These are phyloP conservation scores for Nasonia vitripennis DNA, from an alignment of 1,140 invertebrate species.

Conservation along the genomic window DNA sequence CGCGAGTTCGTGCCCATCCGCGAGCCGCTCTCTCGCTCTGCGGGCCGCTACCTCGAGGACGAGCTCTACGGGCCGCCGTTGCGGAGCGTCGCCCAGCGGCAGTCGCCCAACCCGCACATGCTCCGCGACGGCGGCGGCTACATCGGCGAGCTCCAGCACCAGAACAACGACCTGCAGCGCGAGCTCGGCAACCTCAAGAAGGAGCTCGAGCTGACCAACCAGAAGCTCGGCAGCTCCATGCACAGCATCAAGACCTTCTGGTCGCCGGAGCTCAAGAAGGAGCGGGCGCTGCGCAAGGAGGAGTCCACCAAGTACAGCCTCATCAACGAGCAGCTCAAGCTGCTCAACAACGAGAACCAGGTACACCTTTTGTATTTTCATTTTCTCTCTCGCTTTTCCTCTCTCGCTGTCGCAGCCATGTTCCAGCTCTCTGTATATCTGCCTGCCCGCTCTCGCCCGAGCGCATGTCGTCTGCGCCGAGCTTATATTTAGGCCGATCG, in stretches of 20 bases:
- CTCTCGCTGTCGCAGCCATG: neutral
- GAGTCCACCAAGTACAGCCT: constrained; percentile 97
- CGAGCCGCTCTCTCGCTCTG: constrained; percentile 81
- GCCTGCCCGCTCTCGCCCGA: constrained; percentile 47
- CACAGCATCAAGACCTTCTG: constrained; percentile 99
- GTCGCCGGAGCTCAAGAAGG: constrained; percentile 99
- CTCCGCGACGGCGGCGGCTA: constrained; percentile 77
- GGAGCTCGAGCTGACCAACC: constrained; percentile 97
- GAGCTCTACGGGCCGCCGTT: constrained; percentile 78
- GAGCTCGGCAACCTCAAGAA: constrained; percentile 97
- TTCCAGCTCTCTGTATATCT: constrained; percentile 35
- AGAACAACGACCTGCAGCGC: constrained; percentile 96
- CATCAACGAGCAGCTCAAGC: constrained; percentile 97
- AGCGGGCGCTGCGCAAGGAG: constrained; percentile 95
- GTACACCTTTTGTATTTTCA: constrained; percentile 75
- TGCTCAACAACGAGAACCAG: constrained; percentile 98
- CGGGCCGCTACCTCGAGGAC: constrained; percentile 83
- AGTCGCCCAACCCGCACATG: constrained; percentile 82
- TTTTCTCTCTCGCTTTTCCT: neutral
- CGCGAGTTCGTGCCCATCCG: constrained; percentile 89
- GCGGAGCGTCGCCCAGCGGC: constrained; percentile 78
- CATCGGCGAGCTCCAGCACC: constrained; percentile 94
- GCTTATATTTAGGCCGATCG: constrained; percentile 69
- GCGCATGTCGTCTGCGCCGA: constrained; percentile 52
- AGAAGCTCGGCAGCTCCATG: constrained; percentile 98